Percentiles rank a stretch among this genome's conserved stretches.
phyloP scores from a whole-genome alignment of 2,888 invertebrate genomes.

The Lordiphosa andalusiaca region DNA sequence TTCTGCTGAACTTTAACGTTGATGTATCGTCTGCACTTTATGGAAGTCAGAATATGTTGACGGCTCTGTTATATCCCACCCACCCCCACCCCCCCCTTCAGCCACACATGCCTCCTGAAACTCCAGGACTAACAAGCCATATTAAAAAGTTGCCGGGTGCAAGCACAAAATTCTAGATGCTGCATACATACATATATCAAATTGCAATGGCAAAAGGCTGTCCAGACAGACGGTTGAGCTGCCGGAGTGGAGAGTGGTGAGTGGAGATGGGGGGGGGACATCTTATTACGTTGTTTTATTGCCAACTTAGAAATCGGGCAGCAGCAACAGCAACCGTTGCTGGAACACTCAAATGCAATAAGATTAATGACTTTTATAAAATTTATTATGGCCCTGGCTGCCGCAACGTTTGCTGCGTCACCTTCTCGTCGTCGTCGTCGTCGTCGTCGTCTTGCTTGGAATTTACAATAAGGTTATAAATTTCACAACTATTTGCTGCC shows the following conservation, averaged over 20 bases:
- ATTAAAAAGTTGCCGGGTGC: conserved; percentile 60
- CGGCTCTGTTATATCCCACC: conserved; percentile 21
- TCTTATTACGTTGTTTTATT: conserved; percentile 73
- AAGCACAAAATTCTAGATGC: conserved; percentile 18
- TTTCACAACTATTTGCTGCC: conserved; percentile 37
- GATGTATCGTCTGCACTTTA: conserved; percentile 68
- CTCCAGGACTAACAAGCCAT: conserved; percentile 64
- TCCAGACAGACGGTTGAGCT: not conserved
- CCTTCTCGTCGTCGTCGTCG: conserved; percentile 1
- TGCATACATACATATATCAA: conserved; percentile 24
- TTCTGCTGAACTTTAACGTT: conserved; percentile 43
- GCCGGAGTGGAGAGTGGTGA: not conserved
- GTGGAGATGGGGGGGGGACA: conserved; percentile 30
- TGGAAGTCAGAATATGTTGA: conserved; percentile 58
- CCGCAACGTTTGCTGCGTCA: conserved; percentile 46
- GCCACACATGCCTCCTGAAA: conserved; percentile 29
- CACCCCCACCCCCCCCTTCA: too few species aligned
- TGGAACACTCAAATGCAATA: conserved; percentile 47
- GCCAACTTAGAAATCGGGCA: conserved; percentile 60
- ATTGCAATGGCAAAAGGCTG: conserved; percentile 42
- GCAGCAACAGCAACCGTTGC: conserved; percentile 11
- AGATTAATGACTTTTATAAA: conserved; percentile 73
- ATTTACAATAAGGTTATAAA: conserved; percentile 70
- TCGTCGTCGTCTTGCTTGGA: conserved; percentile 14
- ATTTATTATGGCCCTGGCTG: conserved; percentile 68